A percentile compares a stretch with the other conserved stretches of the same genome.
Conservation (phyloP, 2,113 vertebrate species). For the Patagioenas fasciata region DNA sequence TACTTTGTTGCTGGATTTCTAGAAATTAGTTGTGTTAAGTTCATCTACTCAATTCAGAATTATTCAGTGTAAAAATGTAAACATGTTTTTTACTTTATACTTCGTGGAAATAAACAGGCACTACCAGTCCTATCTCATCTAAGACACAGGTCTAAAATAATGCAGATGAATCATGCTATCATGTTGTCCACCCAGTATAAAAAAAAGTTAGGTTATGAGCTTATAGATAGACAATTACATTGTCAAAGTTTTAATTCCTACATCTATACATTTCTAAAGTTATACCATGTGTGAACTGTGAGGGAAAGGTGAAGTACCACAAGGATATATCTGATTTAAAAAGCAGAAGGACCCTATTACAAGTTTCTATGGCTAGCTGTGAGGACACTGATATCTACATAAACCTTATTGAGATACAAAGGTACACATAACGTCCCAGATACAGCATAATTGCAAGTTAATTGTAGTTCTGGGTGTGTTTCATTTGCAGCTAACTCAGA, state of each 20-base stretch:
- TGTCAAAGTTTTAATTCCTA: background rate
- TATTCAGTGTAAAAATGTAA: background rate
- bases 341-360: background rate
- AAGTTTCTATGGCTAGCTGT: background rate
- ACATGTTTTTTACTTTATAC: background rate
- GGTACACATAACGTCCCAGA: background rate
- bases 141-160: background rate
- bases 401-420: background rate
- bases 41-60: background rate
- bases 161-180: background rate
- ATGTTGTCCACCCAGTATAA: background rate
- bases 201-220: background rate
- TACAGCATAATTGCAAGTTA: background rate
- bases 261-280: background rate
- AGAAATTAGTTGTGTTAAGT: background rate
- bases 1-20: background rate
- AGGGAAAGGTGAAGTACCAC: background rate
- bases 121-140: background rate
- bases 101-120: background rate
- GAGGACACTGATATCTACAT: background rate
- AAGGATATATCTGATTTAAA: background rate
- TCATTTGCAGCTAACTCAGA: background rate
- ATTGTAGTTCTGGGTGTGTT: background rate
- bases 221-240: background rate
- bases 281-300: background rate